These are phyloP conservation scores for Nebria ingens DNA, from an alignment of 1,140 invertebrate genomes.

Conservation along the genomic window DNA sequence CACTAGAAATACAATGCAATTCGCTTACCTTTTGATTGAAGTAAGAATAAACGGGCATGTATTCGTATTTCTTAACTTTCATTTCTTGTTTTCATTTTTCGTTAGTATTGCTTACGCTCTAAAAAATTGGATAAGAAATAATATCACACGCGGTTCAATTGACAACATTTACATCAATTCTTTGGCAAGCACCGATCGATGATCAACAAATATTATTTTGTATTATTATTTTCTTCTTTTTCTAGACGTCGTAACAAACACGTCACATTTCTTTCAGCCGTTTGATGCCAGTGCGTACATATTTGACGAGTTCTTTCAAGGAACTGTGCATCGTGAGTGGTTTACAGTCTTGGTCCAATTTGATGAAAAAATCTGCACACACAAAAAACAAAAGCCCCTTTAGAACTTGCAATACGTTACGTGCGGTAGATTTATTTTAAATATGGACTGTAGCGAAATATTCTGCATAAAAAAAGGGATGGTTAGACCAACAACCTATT, in stretches of 20 bases:
- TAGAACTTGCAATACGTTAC: too few relatives aligned
- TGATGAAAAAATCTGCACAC: conserved; percentile 68
- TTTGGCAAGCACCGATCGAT: conserved; percentile 4
- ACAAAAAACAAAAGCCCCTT: conserved; percentile 20
- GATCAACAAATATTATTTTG: too few relatives aligned
- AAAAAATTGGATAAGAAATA: conserved; percentile 5
- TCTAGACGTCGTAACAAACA: neutral
- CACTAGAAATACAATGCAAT: too few relatives aligned
- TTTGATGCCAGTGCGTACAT: conserved; percentile 58
- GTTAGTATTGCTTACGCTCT: conserved; percentile 5
- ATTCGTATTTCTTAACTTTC: too few relatives aligned
- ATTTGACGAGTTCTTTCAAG: conserved; percentile 60
- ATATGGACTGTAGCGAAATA: too few relatives aligned
- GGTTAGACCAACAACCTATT: too few relatives aligned
- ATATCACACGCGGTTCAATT: conserved; percentile 7
- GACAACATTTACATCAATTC: conserved; percentile 1
- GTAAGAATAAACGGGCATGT: too few relatives aligned
- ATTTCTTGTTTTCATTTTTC: too few relatives aligned
- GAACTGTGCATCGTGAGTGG: conserved; percentile 66
- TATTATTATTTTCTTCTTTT: neutral
- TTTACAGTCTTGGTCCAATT: conserved; percentile 61
- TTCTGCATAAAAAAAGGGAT: too few relatives aligned
- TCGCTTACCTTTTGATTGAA: too few relatives aligned
- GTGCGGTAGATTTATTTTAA: too few relatives aligned
- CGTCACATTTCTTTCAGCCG: conserved; percentile 28